Evolutionary conservation across 2,113 vertebrate species (phyloP), one percentile per base, ranked within the genome.

Genomic region (Origma solitaria): DNA sequence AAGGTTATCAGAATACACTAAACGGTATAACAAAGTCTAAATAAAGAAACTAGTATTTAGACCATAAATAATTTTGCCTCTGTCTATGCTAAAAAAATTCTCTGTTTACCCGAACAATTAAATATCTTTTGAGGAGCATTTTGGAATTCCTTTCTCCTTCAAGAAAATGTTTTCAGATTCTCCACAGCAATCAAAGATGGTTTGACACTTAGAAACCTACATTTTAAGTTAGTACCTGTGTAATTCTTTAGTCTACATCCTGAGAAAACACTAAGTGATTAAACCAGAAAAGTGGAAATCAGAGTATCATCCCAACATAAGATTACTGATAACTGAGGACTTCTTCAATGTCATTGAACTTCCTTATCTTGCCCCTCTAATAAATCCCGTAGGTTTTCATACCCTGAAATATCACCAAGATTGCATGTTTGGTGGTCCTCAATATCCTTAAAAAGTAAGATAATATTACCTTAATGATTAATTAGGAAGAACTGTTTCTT

Each of bases 1-100:
- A 96, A 96, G 86, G 88, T 95, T 94, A 92, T 84, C 72, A 77
- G 69, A 71, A 79, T 10, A 83, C 30, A 44, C 42, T 60, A 66
- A 91, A 40, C 24, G 76, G 25, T 21, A 21, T 12, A 90, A 60
- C 14, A 44, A 86, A 66, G 37, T 69, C 61, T 68, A 86, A 91
- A 73, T 37, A 86, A 90, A 92, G 70, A 86, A 70, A 82, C 38
- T 31, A 79, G 25, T 69, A 58, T 86, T 80, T 84, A 64, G 42
- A 65, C 27, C 12, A 53, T 77, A 92, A 94, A 93, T 70, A 58
- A 57, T 85, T 85, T 69, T 45, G 49, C 28, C 23, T 64, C 3
- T 42, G 11, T 62, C 64, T 73, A 33, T 70, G 50, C 30, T 58
- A 88, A 51, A 50, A 45, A 15, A 19, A 42, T 10, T 66, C 38